Evolutionary conservation across 2,888 invertebrate genomes (phyloP).

Genomic region (Litoditis marina): DNA sequence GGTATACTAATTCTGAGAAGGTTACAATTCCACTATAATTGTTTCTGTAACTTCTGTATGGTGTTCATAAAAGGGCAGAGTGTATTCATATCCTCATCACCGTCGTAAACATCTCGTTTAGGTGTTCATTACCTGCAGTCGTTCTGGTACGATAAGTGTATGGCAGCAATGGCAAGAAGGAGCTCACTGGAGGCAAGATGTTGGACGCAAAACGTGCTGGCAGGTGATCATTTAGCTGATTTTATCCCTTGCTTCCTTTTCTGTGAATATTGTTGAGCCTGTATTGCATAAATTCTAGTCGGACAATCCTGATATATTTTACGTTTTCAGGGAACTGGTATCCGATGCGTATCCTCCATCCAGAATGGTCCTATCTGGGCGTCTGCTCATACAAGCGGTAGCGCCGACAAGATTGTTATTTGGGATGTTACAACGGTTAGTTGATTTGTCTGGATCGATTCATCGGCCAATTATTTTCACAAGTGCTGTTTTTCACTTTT

Average conservation of each 20-base stretch:
- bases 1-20: background rate
- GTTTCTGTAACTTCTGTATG: background rate
- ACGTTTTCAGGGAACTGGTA: background rate
- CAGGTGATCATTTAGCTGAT: constrained; percentile 5
- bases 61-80: too few species aligned
- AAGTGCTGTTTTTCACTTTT: too few species aligned
- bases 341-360: constrained; percentile 6
- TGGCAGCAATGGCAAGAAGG: constrained; percentile 6
- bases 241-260: background rate
- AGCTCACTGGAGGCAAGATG: background rate
- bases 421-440: too few species aligned
- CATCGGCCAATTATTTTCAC: too few species aligned
- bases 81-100: too few species aligned
- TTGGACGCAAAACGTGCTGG: background rate
- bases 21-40: background rate
- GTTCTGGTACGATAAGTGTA: constrained; percentile 4
- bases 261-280: too few species aligned
- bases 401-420: constrained; percentile 1
- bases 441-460: too few species aligned
- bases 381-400: constrained; percentile 2
- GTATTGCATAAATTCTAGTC: too few species aligned
- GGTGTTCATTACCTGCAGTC: constrained; percentile 7
- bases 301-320: background rate
- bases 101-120: too few species aligned
- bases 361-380: constrained; percentile 6